Evolutionary conservation across 1,140 invertebrate genomes (phyloP).

Genomic region (Drosophila eugracilis): DNA sequence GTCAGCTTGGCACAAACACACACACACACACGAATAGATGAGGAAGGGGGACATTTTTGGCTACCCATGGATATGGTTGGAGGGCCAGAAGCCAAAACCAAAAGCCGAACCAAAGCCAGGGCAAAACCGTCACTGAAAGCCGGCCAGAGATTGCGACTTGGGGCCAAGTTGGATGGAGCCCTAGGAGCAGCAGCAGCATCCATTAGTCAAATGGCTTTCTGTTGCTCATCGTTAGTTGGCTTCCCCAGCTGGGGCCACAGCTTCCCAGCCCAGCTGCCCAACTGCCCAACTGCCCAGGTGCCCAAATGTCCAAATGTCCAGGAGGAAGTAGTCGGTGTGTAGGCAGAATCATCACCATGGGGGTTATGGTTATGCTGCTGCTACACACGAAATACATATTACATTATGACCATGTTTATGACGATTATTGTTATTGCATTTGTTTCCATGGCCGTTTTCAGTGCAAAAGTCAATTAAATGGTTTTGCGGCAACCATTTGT

Average conservation of each 20-base stretch:
- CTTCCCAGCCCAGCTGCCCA: slow-evolving; percentile 35
- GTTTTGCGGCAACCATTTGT: slow-evolving; percentile 59
- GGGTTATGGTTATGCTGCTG: neutral
- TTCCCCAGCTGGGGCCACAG: slow-evolving; percentile 34
- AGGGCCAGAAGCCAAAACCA: slow-evolving; percentile 43
- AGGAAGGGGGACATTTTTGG: neutral
- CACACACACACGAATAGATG: neutral
- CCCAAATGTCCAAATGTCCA: slow-evolving; percentile 40
- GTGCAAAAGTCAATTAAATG: slow-evolving; percentile 77
- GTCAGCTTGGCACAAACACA: slow-evolving; percentile 38
- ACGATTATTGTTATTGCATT: slow-evolving; percentile 79
- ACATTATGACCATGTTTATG: slow-evolving; percentile 68
- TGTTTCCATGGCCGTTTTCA: slow-evolving; percentile 31
- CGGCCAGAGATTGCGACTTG: slow-evolving; percentile 46
- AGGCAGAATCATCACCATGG: neutral
- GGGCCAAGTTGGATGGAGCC: neutral
- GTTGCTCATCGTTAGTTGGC: slow-evolving; percentile 54
- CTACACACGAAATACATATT: slow-evolving; percentile 45
- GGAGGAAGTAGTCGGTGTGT: slow-evolving; percentile 8
- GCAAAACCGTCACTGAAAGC: slow-evolving; percentile 67
- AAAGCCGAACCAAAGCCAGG: slow-evolving; percentile 66
- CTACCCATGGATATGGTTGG: slow-evolving; percentile 16
- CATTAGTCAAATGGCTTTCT: slow-evolving; percentile 80
- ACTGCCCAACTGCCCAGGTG: slow-evolving; percentile 29
- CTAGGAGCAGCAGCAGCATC: slow-evolving; percentile 43